Evolutionary conservation across 2,797 vertebrate species (phyloP).

Genomic region (Sparus aurata): DNA sequence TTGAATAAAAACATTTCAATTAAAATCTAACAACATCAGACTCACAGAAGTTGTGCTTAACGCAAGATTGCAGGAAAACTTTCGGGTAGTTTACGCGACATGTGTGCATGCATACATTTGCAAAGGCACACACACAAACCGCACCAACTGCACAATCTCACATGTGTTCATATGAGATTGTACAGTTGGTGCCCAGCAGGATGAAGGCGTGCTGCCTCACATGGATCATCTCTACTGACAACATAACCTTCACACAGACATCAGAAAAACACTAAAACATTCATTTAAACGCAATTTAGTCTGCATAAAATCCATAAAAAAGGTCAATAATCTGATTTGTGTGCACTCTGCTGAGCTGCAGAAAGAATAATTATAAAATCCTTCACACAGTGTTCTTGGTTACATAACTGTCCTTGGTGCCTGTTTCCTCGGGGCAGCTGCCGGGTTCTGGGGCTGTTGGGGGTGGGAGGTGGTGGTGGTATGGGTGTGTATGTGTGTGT

Average conservation of each 20-base stretch:
- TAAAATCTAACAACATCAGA: not conserved
- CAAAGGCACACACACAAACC: not conserved
- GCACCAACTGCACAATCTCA: not conserved
- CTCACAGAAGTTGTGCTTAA: not conserved
- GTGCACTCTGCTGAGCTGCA: slow-evolving; percentile 5
- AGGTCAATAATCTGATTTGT: not conserved
- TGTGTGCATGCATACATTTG: not conserved
- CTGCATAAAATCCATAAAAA: not conserved
- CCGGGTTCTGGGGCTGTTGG: slow-evolving; percentile 34
- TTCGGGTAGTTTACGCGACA: not conserved
- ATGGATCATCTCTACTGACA: not conserved
- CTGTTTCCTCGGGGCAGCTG: slow-evolving; percentile 68
- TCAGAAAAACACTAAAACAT: not conserved
- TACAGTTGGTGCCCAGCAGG: no score
- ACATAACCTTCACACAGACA: not conserved
- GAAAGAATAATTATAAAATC: slow-evolving; percentile 28
- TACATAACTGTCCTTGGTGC: slow-evolving; percentile 80
- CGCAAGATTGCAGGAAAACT: not conserved
- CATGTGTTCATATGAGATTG: not conserved
- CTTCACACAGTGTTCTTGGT: slow-evolving; percentile 58
- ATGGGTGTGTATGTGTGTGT: not conserved
- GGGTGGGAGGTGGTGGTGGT: no score
- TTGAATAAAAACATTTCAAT: not conserved
- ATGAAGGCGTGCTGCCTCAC: not conserved
- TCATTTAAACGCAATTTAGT: not conserved